A percentile compares a stretch with the other conserved stretches of the same genome.
Evolutionary conservation across 2,888 invertebrate species (phyloP).

Genomic region (Eucera pruinosa): DNA sequence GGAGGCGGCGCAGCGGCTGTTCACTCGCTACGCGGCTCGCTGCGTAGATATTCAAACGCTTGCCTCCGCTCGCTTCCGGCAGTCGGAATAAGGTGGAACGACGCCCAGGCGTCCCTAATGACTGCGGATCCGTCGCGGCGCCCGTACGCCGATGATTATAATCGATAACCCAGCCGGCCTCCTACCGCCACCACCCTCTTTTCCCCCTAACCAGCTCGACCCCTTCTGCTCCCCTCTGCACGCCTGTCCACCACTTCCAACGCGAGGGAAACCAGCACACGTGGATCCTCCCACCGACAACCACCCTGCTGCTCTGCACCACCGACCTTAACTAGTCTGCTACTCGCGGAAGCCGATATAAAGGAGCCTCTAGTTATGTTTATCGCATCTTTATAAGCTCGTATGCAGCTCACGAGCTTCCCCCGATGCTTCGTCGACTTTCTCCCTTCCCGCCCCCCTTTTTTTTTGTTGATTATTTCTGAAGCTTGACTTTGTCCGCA

Average conservation of each 20-base stretch:
- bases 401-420: conserved; percentile 80
- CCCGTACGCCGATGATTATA: conserved; percentile 79
- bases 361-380: conserved; percentile 77
- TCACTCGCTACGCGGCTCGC: conserved; percentile 41
- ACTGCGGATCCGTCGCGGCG: conserved; percentile 76
- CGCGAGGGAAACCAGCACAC: conserved; percentile 64
- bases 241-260: conserved; percentile 20
- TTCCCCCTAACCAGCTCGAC: conserved; percentile 9
- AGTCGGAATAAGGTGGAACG: conserved; percentile 72
- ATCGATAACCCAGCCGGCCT: conserved; percentile 79
- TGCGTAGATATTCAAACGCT: conserved; percentile 64
- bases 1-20: background rate
- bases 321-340: conserved; percentile 60
- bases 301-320: conserved; percentile 51
- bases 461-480: background rate
- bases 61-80: conserved; percentile 62
- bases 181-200: conserved; percentile 46
- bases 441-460: background rate
- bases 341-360: conserved; percentile 67
- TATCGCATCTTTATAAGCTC: conserved; percentile 83
- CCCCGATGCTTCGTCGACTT: conserved; percentile 34
- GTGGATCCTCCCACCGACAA: conserved; percentile 63
- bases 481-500: background rate
- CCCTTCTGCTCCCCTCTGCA: background rate
- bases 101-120: conserved; percentile 78